Evolutionary conservation across 2,797 vertebrate species (phyloP).

Genomic region (Brachyalestes nurse): DNA sequence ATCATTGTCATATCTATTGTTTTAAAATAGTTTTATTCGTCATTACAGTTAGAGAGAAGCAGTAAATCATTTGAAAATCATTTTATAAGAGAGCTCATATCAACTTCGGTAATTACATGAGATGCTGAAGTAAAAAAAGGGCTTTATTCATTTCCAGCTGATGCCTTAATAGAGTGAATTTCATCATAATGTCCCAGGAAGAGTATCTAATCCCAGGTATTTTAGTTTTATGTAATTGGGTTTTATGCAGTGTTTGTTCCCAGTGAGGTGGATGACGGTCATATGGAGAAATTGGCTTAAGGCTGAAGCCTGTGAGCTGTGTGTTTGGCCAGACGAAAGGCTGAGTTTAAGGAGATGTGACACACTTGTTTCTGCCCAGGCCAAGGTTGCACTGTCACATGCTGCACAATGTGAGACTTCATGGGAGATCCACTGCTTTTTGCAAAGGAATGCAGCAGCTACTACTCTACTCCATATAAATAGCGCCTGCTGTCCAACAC

Average conservation of each 20-base stretch:
- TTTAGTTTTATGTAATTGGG: conserved; percentile 27
- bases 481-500: conserved; percentile 34
- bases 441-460: conserved; percentile 46
- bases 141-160: neutral
- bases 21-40: neutral
- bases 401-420: conserved; percentile 53
- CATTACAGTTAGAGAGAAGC: neutral
- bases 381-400: conserved; percentile 50
- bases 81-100: neutral
- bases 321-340: conserved; percentile 29
- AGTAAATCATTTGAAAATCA: neutral
- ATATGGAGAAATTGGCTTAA: conserved; percentile 47
- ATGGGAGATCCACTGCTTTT: conserved; percentile 39
- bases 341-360: conserved; percentile 48
- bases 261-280: conserved; percentile 45
- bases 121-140: neutral
- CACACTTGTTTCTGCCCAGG: conserved; percentile 42
- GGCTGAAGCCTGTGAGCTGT: conserved; percentile 24
- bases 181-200: neutral
- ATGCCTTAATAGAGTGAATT: neutral
- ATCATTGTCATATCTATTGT: too few species aligned
- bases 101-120: neutral
- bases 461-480: conserved; percentile 46
- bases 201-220: conserved; percentile 6
- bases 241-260: conserved; percentile 31